Conservation (phyloP, 2,888 invertebrate species). For the Auanema sp. region DNA sequence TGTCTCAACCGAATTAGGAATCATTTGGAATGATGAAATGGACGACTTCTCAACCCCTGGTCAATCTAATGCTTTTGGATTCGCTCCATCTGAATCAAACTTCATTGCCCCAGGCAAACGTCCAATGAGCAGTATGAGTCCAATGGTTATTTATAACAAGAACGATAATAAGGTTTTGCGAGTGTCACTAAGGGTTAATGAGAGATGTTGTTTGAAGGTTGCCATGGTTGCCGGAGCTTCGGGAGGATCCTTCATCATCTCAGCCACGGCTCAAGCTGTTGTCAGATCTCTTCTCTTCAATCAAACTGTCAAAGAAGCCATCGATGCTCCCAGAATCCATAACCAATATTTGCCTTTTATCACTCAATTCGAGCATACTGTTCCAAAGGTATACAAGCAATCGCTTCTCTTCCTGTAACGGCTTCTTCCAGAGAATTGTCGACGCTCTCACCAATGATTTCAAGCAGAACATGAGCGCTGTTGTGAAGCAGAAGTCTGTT, state of each 20-base stretch:
- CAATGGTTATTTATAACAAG: slow-evolving; percentile 77
- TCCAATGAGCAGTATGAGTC: slow-evolving; percentile 87
- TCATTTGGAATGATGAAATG: slow-evolving; percentile 62
- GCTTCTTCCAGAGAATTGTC: slow-evolving; percentile 39
- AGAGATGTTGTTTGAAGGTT: slow-evolving; percentile 66
- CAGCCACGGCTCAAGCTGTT: slow-evolving; percentile 72
- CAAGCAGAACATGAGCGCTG: slow-evolving; percentile 55
- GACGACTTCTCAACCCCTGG: slow-evolving; percentile 70
- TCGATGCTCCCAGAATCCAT: slow-evolving; percentile 60
- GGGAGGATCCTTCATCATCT: slow-evolving; percentile 87
- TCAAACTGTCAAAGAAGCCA: slow-evolving; percentile 75
- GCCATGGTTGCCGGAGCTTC: slow-evolving; percentile 79
- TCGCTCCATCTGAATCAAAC: slow-evolving; percentile 78
- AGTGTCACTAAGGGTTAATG: neutral
- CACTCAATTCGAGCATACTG: slow-evolving; percentile 74
- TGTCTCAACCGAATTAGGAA: slow-evolving; percentile 56
- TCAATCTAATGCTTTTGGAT: slow-evolving; percentile 60
- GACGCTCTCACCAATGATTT: slow-evolving; percentile 48
- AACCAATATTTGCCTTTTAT: slow-evolving; percentile 71
- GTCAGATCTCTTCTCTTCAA: slow-evolving; percentile 78
- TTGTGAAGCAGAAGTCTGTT: slow-evolving; percentile 53
- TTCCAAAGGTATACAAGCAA: slow-evolving; percentile 70
- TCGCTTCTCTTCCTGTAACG: neutral
- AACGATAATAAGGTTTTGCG: slow-evolving; percentile 65
- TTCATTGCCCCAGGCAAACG: slow-evolving; percentile 79